These are phyloP conservation scores for Riparia riparia DNA, from an alignment of 2,113 vertebrate genomes.

Conservation along the genomic window DNA sequence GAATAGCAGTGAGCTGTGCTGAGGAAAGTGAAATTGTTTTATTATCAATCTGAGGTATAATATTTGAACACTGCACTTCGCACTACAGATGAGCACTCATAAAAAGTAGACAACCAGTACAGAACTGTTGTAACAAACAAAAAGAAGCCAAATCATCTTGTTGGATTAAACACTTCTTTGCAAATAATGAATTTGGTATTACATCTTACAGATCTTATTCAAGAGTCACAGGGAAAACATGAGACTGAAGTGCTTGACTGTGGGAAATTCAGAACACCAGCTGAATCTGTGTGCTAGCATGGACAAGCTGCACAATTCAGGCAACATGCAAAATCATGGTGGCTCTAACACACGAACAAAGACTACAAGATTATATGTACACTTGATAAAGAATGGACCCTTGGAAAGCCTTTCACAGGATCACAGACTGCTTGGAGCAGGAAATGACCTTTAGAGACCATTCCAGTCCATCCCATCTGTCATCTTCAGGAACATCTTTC, in stretches of 20 bases:
- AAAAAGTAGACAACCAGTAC: not conserved
- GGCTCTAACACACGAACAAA: rapidly evolving
- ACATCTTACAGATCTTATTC: not conserved
- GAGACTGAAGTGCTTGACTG: not conserved
- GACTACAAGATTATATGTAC: not conserved
- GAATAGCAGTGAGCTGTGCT: not conserved
- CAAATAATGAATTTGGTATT: not conserved
- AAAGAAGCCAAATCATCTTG: not conserved
- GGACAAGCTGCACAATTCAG: not conserved
- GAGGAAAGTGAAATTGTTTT: not conserved
- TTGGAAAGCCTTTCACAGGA: not conserved
- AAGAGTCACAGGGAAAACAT: not conserved
- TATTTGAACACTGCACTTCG: not conserved
- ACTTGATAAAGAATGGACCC: not conserved
- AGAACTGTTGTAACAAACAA: not conserved
- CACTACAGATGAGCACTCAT: not conserved
- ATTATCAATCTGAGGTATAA: not conserved
- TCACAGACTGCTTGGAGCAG: not conserved
- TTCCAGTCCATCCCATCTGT: not conserved
- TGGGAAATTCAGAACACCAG: not conserved
- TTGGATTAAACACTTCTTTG: not conserved
- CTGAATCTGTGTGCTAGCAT: not conserved
- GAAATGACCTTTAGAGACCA: not conserved
- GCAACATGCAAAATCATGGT: not conserved
- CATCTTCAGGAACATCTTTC: not conserved